phyloP scores from a whole-genome alignment of 2,797 vertebrate genomes.

The Cossypha niveicapilla region DNA sequence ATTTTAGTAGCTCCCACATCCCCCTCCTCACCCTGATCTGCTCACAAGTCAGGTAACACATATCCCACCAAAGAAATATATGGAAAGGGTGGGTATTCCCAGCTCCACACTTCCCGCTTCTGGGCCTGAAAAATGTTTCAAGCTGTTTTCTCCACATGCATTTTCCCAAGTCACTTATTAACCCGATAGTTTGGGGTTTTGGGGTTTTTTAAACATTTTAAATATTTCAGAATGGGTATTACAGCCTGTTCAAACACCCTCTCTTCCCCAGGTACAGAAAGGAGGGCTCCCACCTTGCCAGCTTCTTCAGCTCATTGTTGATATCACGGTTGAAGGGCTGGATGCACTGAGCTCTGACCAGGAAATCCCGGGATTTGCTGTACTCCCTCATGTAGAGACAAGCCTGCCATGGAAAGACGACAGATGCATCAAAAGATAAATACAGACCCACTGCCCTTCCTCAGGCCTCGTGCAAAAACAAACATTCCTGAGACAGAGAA shows the following conservation, averaged over 20 bases:
- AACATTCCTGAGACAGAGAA: neutral
- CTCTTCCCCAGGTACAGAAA: neutral
- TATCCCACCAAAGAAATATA: neutral
- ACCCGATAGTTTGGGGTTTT: accelerated
- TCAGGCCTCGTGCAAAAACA: neutral
- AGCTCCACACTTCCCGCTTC: neutral
- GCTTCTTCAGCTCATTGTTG: conserved; percentile 84
- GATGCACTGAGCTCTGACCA: conserved; percentile 81
- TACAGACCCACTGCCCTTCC: neutral
- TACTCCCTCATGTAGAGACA: conserved; percentile 85
- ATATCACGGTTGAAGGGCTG: conserved; percentile 88
- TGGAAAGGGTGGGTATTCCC: neutral
- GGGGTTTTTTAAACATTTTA: neutral
- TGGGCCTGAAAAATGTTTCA: neutral
- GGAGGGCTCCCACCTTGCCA: conserved; percentile 75
- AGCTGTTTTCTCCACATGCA: neutral
- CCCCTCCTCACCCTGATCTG: neutral
- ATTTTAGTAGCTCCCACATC: neutral
- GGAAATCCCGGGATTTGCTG: conserved; percentile 79
- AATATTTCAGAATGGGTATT: neutral
- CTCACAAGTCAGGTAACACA: neutral
- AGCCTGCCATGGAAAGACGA: conserved; percentile 74
- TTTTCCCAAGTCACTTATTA: neutral
- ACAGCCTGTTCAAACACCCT: neutral
- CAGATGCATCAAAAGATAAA: neutral